Percentiles rank a stretch among this genome's conserved stretches.
These are phyloP conservation scores for Drosophila picticornis DNA, from an alignment of 2,888 invertebrate genomes.

Conservation along the genomic window DNA sequence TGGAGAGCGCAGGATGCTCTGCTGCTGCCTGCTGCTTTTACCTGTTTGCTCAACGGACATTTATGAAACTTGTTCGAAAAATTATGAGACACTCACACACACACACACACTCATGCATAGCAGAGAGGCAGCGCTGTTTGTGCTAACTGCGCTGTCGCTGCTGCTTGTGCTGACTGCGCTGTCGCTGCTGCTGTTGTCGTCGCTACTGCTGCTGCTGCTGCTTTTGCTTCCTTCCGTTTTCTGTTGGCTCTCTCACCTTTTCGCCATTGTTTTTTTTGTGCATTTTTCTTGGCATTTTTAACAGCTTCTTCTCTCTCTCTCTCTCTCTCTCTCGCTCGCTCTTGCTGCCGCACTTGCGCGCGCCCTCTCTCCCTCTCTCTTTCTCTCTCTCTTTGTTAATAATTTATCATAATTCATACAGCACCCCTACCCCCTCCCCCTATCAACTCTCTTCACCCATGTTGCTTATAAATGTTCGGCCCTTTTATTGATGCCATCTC, in stretches of 20 bases:
- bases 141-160: conserved; percentile 30
- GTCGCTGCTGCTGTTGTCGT: conserved; percentile 8
- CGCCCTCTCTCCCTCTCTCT: conserved; percentile 11
- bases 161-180: conserved; percentile 13
- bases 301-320: conserved; percentile 33
- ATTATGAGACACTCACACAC: conserved; percentile 68
- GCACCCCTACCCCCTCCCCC: conserved; percentile 1
- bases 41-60: conserved; percentile 71
- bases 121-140: conserved; percentile 29
- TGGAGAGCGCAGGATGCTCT: conserved; percentile 52
- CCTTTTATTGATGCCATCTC: conserved; percentile 62
- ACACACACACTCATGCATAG: conserved; percentile 3
- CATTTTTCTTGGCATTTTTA: conserved; percentile 39
- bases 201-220: conserved; percentile 20
- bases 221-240: conserved; percentile 68
- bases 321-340: conserved; percentile 42
- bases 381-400: conserved; percentile 67
- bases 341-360: conserved; percentile 38
- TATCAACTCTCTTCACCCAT: not conserved
- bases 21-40: conserved; percentile 47
- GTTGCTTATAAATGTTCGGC: conserved; percentile 45
- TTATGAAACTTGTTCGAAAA: conserved; percentile 80
- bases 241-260: conserved; percentile 70
- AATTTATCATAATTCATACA: conserved; percentile 84
- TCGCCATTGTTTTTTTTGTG: conserved; percentile 55